Evolutionary conservation across 2,797 vertebrate genomes (phyloP).

Genomic region (Periparus ater): DNA sequence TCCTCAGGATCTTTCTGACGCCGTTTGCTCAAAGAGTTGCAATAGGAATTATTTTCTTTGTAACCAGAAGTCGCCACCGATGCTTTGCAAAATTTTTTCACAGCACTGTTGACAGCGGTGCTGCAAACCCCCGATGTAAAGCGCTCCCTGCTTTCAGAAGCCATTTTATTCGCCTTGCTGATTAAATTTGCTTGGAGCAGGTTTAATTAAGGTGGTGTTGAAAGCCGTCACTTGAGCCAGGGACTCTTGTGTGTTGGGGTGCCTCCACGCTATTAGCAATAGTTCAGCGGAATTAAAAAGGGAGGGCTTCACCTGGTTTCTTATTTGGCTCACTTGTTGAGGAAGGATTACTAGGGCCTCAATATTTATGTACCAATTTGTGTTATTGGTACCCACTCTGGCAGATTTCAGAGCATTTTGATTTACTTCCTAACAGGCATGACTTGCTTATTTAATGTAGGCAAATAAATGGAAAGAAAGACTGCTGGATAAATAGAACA

Average conservation of each 20-base stretch:
- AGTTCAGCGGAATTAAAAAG: conserved; percentile 15
- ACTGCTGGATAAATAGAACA: neutral
- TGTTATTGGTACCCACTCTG: conserved; percentile 24
- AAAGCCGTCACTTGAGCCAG: neutral
- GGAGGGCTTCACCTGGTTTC: conserved; percentile 7
- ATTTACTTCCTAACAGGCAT: conserved; percentile 5
- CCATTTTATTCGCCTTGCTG: neutral
- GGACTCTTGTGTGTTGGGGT: neutral
- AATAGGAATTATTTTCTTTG: neutral
- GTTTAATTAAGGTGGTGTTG: conserved; percentile 64
- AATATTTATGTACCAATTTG: conserved; percentile 54
- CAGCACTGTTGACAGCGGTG: neutral
- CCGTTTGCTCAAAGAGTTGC: neutral
- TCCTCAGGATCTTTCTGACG: neutral
- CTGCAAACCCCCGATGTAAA: neutral
- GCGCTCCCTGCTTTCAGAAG: conserved; percentile 33
- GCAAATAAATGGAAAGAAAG: neutral
- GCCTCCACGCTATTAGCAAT: neutral
- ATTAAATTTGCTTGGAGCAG: conserved; percentile 57
- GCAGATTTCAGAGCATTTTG: conserved; percentile 14
- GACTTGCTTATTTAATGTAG: neutral
- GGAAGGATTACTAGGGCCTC: neutral
- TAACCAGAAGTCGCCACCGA: neutral
- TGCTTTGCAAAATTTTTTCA: neutral
- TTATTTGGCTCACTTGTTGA: conserved; percentile 46